Conservation (phyloP, 2,797 vertebrate genomes). For the Distichodus sexfasciatus region DNA sequence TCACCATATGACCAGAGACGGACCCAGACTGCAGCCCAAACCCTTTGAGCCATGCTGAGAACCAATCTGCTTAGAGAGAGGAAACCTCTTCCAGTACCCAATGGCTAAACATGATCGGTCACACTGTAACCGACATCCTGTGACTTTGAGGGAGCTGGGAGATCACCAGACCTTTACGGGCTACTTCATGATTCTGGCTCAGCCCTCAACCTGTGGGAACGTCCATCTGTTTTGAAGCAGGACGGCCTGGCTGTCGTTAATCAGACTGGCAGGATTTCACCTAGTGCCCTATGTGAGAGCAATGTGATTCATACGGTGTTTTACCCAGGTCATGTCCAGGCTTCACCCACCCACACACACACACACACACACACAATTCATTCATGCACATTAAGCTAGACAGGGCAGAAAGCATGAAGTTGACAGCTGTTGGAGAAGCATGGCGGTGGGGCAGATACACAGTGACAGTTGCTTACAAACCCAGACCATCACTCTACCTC, state of each 20-base stretch:
- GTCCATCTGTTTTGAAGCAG: conserved; percentile 30
- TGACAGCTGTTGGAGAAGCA: background rate
- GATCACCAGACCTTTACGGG: background rate
- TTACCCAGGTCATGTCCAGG: background rate
- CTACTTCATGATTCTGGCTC: conserved; percentile 18
- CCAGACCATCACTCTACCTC: background rate
- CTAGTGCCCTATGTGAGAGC: conserved; percentile 8
- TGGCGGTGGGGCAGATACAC: background rate
- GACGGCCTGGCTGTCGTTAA: conserved; percentile 27
- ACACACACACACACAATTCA: background rate
- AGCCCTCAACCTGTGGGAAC: background rate
- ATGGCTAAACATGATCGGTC: conserved; percentile 17
- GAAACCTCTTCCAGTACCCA: conserved; percentile 1
- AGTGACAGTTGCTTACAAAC: background rate
- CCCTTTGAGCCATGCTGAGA: conserved; percentile 23
- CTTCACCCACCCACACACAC: background rate
- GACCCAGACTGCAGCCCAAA: background rate
- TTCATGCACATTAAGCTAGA: background rate
- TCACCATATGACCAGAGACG: conserved; percentile 29
- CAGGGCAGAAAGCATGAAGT: background rate
- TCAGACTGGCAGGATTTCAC: conserved; percentile 34
- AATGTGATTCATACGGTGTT: conserved; percentile 7
- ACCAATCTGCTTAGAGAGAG: conserved; percentile 21
- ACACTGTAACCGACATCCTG: background rate
- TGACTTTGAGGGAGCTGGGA: conserved; percentile 1